phyloP scores from a whole-genome alignment of 2,797 vertebrate species.

The Microchirus variegatus region DNA sequence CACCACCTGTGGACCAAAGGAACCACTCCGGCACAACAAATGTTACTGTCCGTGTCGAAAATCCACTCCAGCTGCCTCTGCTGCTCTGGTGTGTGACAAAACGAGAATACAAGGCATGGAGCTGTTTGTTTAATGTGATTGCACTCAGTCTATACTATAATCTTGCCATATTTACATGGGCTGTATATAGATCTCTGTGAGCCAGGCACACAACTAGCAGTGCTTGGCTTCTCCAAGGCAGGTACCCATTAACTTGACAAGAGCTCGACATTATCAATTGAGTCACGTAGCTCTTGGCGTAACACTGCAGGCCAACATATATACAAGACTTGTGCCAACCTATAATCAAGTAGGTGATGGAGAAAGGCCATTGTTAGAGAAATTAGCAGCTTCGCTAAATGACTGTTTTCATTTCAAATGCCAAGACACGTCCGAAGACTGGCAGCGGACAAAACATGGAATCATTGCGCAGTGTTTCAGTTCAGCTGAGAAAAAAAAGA shows the following conservation, averaged over 20 bases:
- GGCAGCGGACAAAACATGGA: constrained; percentile 28
- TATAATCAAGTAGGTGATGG: constrained; percentile 58
- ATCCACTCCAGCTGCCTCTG: constrained; percentile 7
- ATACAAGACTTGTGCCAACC: constrained; percentile 9
- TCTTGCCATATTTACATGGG: constrained; percentile 16
- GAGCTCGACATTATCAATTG: constrained; percentile 39
- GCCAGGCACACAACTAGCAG: constrained; percentile 4
- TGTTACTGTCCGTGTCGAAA: constrained; percentile 38
- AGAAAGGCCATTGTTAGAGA: constrained; percentile 43
- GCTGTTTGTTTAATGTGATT: constrained; percentile 16
- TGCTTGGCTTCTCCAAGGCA: constrained; percentile 34
- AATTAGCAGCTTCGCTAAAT: constrained; percentile 57
- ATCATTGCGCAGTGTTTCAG: background rate
- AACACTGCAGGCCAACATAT: constrained; percentile 1
- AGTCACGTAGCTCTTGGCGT: constrained; percentile 33
- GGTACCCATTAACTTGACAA: constrained; percentile 58
- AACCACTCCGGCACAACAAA: constrained; percentile 46
- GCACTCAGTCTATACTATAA: background rate
- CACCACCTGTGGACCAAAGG: constrained; percentile 53
- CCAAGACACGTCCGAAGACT: constrained; percentile 22
- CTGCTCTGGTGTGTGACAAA: background rate
- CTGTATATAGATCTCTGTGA: constrained; percentile 2
- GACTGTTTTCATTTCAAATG: constrained; percentile 56
- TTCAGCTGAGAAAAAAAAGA: constrained; percentile 6
- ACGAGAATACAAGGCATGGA: constrained; percentile 1